Conservation (phyloP, 2,888 invertebrate species). For the Pediacus dermestoides region DNA sequence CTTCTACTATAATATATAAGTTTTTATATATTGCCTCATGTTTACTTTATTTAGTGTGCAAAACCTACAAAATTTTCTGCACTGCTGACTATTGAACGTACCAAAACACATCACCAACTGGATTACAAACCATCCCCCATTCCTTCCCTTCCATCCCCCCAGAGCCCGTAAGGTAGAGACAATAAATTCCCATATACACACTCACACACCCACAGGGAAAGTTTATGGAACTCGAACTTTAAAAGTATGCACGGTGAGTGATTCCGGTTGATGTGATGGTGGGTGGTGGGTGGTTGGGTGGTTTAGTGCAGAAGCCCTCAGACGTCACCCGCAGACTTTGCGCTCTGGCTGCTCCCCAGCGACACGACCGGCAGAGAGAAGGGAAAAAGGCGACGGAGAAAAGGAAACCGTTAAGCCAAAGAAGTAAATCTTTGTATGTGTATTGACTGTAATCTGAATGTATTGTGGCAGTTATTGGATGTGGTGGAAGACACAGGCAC, state of each 20-base stretch:
- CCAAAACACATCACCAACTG: too few relatives aligned
- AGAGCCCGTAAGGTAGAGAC: conserved; percentile 13
- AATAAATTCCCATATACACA: conserved; percentile 13
- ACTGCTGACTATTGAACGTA: too few relatives aligned
- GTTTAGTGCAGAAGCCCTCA: neutral
- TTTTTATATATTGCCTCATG: too few relatives aligned
- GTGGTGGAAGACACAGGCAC: conserved; percentile 23
- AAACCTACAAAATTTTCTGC: too few relatives aligned
- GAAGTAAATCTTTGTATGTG: conserved; percentile 27
- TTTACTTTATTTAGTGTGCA: too few relatives aligned
- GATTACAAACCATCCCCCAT: too few relatives aligned
- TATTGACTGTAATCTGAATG: conserved; percentile 29
- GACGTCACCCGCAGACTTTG: conserved; percentile 11
- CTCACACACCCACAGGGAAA: conserved; percentile 11
- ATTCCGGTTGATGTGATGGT: conserved; percentile 5
- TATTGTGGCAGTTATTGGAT: conserved; percentile 31
- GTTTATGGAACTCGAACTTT: conserved; percentile 21
- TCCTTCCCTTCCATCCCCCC: conserved; percentile 9
- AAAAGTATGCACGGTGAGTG: conserved; percentile 18
- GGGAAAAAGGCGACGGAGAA: neutral
- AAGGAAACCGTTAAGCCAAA: conserved; percentile 7
- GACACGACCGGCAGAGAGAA: neutral
- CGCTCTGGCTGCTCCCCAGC: conserved; percentile 3
- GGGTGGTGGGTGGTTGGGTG: neutral
- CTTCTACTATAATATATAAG: too few relatives aligned